Evolutionary conservation across 64 coral and sea anemone genomes (phyloP).

Genomic region (Porites australiensis): DNA sequence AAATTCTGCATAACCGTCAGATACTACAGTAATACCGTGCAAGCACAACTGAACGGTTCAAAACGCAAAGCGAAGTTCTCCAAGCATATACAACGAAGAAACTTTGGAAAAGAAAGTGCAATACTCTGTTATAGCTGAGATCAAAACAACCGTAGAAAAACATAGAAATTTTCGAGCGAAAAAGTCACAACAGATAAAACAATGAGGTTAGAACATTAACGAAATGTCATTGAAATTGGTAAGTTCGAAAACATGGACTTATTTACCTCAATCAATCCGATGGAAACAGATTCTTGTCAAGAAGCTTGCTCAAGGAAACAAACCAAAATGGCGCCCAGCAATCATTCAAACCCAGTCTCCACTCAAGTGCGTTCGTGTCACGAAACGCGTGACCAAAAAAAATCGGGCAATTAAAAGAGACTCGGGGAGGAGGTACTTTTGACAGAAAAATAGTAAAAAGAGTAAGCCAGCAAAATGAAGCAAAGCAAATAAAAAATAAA

Average conservation of each 20-base stretch:
- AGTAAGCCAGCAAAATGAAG: too few relatives aligned
- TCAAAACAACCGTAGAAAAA: neutral
- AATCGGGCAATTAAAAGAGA: too few relatives aligned
- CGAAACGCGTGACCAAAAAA: neutral
- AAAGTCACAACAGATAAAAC: neutral
- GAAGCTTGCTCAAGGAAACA: neutral
- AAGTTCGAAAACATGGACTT: neutral
- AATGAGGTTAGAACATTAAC: neutral
- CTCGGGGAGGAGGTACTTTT: too few relatives aligned
- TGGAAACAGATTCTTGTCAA: conserved; percentile 28
- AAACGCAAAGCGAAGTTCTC: neutral
- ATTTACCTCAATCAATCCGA: neutral
- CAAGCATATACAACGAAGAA: neutral
- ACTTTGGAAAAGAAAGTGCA: too few relatives aligned
- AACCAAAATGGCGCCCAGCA: conserved; percentile 13
- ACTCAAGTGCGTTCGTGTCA: neutral
- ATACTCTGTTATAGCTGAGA: too few relatives aligned
- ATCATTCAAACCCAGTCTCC: neutral
- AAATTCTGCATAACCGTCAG: neutral
- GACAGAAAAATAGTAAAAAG: too few relatives aligned
- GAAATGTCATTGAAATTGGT: neutral
- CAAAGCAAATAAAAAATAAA: too few relatives aligned
- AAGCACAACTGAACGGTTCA: neutral
- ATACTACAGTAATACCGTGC: neutral
- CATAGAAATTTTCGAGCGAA: neutral